Evolutionary conservation across 2,113 vertebrate genomes (phyloP), one percentile per base, ranked within the genome.

Genomic region (Chionodraco myersi): DNA sequence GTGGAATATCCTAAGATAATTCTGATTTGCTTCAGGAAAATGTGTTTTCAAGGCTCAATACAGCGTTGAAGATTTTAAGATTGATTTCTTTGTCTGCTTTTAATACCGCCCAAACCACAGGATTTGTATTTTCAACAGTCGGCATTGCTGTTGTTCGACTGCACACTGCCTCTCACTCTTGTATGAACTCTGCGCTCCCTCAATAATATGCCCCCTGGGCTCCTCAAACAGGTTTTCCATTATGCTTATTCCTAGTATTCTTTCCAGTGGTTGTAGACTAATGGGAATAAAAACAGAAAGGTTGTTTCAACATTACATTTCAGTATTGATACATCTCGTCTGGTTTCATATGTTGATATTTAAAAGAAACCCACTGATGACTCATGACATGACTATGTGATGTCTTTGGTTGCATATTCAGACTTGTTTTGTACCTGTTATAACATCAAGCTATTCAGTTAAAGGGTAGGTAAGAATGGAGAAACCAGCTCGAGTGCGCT

Each of bases 201-300:
- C 49, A 63, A 75, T 80, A 15, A 47, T 54, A n/a, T 58, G 49
- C 56, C 59, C 56, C 41, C 23, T 56, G 30, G 68, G 34, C 49
- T 61, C 45, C 60, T 75, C 21, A 75, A 51, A 81, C 74, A 75
- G 70, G 73, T 74, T 78, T 71, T 58, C 16, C 11, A 10, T 48
- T 14, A 18, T 61, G 5, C 49, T n/a, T 41, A 36, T 70, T 86
- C 57, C 30, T 26, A 45, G n/a, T 69, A 56, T 77, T 56, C 69
- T 58, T 83, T 47, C 60, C 44, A 36, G 54, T 44, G 9, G n/a
- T 13, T 65, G 34, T 48, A 30, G 13, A 58, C 12, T 51, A 18
- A 45, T 18, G 11, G 26, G 5, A 60, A 70, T 58, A n/a, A 34
- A 60, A 65, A 51, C 58, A 61, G 48, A 65, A 67, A 72, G 12